Base-by-base conservation (phyloP, 2,113 vertebrate genomes). In the Oncorhynchus masou region DNA sequence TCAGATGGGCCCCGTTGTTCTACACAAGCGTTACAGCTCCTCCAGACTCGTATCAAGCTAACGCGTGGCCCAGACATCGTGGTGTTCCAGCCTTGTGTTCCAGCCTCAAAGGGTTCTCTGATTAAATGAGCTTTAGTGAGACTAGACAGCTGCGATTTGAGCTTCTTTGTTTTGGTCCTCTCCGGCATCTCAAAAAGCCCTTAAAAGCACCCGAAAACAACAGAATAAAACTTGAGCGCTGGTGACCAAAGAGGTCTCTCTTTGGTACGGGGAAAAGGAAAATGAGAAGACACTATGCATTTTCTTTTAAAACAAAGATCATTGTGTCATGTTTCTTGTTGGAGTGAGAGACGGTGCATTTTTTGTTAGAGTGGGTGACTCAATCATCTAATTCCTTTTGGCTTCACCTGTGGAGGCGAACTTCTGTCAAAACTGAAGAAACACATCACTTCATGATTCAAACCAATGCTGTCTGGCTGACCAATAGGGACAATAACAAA, bases 81-180 rank as follows among this genome's bases (percentile, higher is more conserved):
- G 2, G 7, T 4, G 25, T n/a, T 24, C 73, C 70, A 34, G 67
- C 31, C 80, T 71, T 80, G 76, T 78, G 71, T 71, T 49, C 20
- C 45, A 51, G 68, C 59, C 51, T 83, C 76, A 79, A 77, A 85
- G 73, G 29, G 22, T 49, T 54, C 62, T 71, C 31, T 67, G 69
- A 80, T 75, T 48, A 82, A 78, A 83, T n/a, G 1, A 9, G 68
- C 62, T 74, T 75, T 76, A 54, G 34, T 57, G 29, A 62, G 76
- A 54, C 51, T 19, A 3, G 20, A 72, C 67, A 74, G 68, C 54
- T 68, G 20, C 71, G 19, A 70, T 67, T 68, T 66, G 3, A 27
- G 29, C 68, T 25, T n/a, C n/a, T n/a, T 65, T 22, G 15, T 16
- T 45, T n/a, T 34, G 64, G 31, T 51, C 12, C 16, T 20, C 60